Evolutionary conservation across 2,113 vertebrate species (phyloP).

Genomic region (Dissostichus mawsoni): DNA sequence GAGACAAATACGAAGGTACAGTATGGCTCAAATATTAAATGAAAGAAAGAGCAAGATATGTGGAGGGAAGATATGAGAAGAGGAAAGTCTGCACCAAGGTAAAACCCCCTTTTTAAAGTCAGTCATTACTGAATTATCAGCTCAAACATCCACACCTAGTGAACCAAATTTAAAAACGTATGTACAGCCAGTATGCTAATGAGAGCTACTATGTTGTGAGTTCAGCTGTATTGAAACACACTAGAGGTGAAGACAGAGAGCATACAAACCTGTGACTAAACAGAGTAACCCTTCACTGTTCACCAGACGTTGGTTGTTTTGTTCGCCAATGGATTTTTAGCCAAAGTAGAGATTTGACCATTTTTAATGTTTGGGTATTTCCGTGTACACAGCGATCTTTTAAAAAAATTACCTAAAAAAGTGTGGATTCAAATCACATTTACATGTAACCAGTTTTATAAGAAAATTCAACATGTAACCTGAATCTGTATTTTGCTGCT

Average conservation of each 20-base stretch:
- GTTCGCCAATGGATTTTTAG: background rate
- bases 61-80: background rate
- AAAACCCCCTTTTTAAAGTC: background rate
- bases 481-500: slow-evolving; percentile 16
- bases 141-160: background rate
- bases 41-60: slow-evolving; percentile 1
- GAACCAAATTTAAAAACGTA: too few species aligned
- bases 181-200: background rate
- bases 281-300: background rate
- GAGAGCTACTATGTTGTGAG: background rate
- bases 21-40: slow-evolving; percentile 8
- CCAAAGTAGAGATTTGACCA: background rate
- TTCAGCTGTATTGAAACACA: background rate
- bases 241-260: background rate
- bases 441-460: background rate
- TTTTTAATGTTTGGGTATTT: too few species aligned
- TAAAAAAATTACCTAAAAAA: background rate
- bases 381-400: background rate
- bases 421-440: background rate
- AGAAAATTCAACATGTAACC: background rate
- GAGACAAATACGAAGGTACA: slow-evolving; percentile 17
- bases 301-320: slow-evolving; percentile 2
- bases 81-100: background rate
- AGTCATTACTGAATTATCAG: slow-evolving; percentile 32
- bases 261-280: background rate